These are phyloP conservation scores for Aphelocoma californica DNA, from an alignment of 2,797 vertebrate genomes.

Conservation along the genomic window DNA sequence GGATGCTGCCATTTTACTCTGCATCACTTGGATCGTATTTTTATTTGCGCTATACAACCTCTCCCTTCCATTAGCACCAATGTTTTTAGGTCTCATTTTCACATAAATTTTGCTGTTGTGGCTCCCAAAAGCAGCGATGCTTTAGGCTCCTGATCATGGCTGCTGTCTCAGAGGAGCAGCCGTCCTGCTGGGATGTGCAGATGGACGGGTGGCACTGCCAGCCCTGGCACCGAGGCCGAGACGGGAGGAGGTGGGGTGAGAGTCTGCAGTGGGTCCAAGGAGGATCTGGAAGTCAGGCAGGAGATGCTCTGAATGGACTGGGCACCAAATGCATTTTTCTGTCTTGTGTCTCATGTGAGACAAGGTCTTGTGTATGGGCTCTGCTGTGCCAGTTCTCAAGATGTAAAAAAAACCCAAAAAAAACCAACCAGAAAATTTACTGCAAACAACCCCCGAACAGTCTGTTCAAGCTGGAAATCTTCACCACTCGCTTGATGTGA, in stretches of 20 bases:
- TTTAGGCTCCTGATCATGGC: neutral
- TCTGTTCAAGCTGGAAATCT: slow-evolving; percentile 38
- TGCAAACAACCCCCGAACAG: slow-evolving; percentile 32
- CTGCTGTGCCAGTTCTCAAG: neutral
- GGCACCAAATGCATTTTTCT: neutral
- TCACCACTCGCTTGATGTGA: neutral
- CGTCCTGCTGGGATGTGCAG: neutral
- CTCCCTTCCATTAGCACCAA: neutral
- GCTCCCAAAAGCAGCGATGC: neutral
- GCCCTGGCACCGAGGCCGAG: neutral
- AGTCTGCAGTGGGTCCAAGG: neutral
- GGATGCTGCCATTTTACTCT: neutral
- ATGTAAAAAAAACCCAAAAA: neutral
- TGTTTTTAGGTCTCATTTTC: neutral
- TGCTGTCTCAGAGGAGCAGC: neutral
- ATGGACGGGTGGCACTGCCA: neutral
- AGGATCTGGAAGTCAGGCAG: neutral
- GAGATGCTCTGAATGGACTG: neutral
- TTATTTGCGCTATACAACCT: neutral
- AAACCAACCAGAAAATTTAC: neutral
- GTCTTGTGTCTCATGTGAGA: neutral
- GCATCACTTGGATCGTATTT: neutral
- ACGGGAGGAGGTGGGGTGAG: neutral
- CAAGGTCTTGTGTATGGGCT: rapidly evolving
- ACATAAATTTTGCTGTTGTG: neutral